These are phyloP conservation scores for Neodontobutis hainanensis DNA, from an alignment of 2,113 vertebrate genomes.

Conservation along the genomic window DNA sequence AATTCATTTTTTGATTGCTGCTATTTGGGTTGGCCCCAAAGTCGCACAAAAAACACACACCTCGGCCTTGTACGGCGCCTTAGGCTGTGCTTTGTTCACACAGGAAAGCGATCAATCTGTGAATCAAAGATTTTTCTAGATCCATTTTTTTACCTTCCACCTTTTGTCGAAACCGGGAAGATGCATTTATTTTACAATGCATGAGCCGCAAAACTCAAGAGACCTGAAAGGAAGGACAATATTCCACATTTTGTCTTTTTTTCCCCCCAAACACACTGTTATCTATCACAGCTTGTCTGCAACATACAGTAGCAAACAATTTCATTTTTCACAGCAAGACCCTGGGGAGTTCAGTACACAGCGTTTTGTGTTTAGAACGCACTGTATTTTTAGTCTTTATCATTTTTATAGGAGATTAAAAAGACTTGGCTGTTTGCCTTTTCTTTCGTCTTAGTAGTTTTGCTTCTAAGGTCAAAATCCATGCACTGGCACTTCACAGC, in stretches of 20 bases:
- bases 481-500: slow-evolving; percentile 10
- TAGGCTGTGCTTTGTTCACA: slow-evolving; percentile 36
- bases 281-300: slow-evolving; percentile 36
- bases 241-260: slow-evolving; percentile 29
- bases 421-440: neutral
- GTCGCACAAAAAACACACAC: neutral
- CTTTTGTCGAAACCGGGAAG: slow-evolving; percentile 12
- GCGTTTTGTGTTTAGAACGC: slow-evolving; percentile 14
- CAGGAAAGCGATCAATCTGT: slow-evolving; percentile 38
- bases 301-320: slow-evolving; percentile 24
- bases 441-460: neutral
- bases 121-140: slow-evolving; percentile 47
- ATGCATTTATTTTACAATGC: slow-evolving; percentile 38
- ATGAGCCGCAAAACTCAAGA: slow-evolving; percentile 13
- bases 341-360: slow-evolving; percentile 8
- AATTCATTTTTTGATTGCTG: slow-evolving; percentile 12
- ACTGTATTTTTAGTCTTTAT: slow-evolving; percentile 7
- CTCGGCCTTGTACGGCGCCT: slow-evolving; percentile 20
- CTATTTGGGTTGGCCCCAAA: neutral
- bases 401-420: slow-evolving; percentile 21
- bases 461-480: slow-evolving; percentile 12
- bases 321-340: slow-evolving; percentile 23
- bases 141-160: slow-evolving; percentile 24
- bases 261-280: slow-evolving; percentile 19
- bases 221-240: slow-evolving; percentile 39